Conservation (phyloP, 2,888 invertebrate genomes). For the Drosophila longiperda region DNA sequence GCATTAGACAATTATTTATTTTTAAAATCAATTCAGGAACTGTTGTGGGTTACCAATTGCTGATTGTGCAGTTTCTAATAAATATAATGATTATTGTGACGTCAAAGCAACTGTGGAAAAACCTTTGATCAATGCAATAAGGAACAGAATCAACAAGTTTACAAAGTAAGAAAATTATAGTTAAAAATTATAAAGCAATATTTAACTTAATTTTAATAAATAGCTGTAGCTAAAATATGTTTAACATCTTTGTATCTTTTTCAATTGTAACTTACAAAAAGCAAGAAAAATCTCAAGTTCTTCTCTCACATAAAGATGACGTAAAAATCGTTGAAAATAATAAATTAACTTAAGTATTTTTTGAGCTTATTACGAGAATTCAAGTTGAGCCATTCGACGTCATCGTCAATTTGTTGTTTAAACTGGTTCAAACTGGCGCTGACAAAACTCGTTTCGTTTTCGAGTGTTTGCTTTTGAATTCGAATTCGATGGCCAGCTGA, state of each 20-base stretch:
- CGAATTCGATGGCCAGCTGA: slow-evolving; percentile 41
- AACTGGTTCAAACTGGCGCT: slow-evolving; percentile 55
- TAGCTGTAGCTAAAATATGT: neutral
- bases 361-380: slow-evolving; percentile 8
- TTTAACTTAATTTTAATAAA: neutral
- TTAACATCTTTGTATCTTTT: slow-evolving; percentile 4
- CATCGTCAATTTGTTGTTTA: slow-evolving; percentile 21
- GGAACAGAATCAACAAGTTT: neutral
- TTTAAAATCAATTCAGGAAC: slow-evolving; percentile 13
- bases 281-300: neutral
- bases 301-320: slow-evolving; percentile 4
- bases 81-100: slow-evolving; percentile 4
- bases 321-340: slow-evolving; percentile 4
- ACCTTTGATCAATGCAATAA: neutral
- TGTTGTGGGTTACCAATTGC: neutral
- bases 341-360: slow-evolving; percentile 13
- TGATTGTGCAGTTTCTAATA: neutral
- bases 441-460: slow-evolving; percentile 40
- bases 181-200: neutral
- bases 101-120: slow-evolving; percentile 18
- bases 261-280: slow-evolving; percentile 17
- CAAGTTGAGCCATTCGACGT: slow-evolving; percentile 28
- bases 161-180: neutral
- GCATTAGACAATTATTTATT: neutral
- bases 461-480: slow-evolving; percentile 10